Conservation (phyloP, 2,797 vertebrate genomes). For the Gymnocypris eckloni region DNA sequence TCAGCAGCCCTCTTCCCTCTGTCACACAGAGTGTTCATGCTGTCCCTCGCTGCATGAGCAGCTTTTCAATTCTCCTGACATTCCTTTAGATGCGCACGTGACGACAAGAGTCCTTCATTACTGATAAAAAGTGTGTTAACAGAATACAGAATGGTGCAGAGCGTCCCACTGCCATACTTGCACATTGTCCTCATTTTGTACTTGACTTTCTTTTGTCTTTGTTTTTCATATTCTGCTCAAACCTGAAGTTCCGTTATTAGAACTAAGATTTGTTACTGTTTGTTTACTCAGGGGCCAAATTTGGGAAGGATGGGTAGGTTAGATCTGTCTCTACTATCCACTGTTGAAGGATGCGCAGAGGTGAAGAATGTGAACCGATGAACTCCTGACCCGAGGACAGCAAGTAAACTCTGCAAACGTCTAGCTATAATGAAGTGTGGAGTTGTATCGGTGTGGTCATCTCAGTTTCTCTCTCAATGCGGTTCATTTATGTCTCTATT, state of each 20-base stretch:
- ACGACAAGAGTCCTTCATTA: slow-evolving; percentile 26
- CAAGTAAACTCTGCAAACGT: slow-evolving; percentile 64
- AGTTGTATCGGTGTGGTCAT: not conserved
- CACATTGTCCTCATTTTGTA: slow-evolving; percentile 21
- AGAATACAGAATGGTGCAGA: not conserved
- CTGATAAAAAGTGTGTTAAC: slow-evolving; percentile 27
- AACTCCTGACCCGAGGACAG: slow-evolving; percentile 69
- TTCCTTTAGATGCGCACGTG: slow-evolving; percentile 37
- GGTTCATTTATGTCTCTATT: not conserved
- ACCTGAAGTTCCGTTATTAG: not conserved
- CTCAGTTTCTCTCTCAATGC: slow-evolving; percentile 9
- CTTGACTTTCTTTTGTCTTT: slow-evolving; percentile 6
- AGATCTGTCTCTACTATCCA: slow-evolving; percentile 65
- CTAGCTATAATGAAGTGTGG: slow-evolving; percentile 60
- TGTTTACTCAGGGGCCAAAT: slow-evolving; percentile 86
- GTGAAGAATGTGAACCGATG: slow-evolving; percentile 54
- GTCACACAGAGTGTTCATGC: slow-evolving; percentile 67
- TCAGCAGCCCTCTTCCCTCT: slow-evolving; percentile 55
- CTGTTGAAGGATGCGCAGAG: slow-evolving; percentile 56
- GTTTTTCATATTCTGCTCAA: not conserved
- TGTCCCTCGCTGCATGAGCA: slow-evolving; percentile 3
- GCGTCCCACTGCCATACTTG: slow-evolving; percentile 31
- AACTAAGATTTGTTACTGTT: slow-evolving; percentile 32
- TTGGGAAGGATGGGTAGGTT: slow-evolving; percentile 98
- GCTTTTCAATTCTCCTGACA: slow-evolving; percentile 39